Evolutionary conservation across 2,797 vertebrate genomes (phyloP).

Genomic region (Xenentodon cancila): DNA sequence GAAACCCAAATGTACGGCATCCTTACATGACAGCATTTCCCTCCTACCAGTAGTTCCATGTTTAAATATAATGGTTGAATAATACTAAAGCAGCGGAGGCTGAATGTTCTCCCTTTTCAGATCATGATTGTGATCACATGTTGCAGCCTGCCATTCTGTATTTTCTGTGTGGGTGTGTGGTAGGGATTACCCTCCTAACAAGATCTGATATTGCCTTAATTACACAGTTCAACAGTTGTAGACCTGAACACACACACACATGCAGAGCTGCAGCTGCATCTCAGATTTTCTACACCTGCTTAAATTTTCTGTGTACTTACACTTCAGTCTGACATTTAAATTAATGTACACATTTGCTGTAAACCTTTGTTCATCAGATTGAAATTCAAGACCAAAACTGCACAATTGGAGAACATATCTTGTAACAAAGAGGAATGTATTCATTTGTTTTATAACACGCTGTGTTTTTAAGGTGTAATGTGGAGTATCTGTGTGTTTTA

Average conservation of each 20-base stretch:
- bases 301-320: slow-evolving; percentile 10
- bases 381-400: background rate
- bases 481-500: background rate
- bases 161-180: slow-evolving; percentile 55
- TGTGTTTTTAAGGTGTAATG: slow-evolving; percentile 7
- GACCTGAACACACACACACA: slow-evolving; percentile 37
- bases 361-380: background rate
- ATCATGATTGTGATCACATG: slow-evolving; percentile 36
- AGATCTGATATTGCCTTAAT: slow-evolving; percentile 68
- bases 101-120: slow-evolving; percentile 13
- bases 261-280: slow-evolving; percentile 41
- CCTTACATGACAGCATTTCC: slow-evolving; percentile 13
- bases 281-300: slow-evolving; percentile 48
- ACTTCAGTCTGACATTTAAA: slow-evolving; percentile 7
- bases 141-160: slow-evolving; percentile 31
- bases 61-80: slow-evolving; percentile 6
- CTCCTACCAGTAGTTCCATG: slow-evolving; percentile 11
- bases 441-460: background rate
- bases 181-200: slow-evolving; percentile 58
- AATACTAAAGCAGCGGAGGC: slow-evolving; percentile 3
- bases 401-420: background rate
- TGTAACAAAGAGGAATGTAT: too few species aligned
- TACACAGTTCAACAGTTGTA: slow-evolving; percentile 68
- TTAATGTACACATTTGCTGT: slow-evolving; percentile 1
- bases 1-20: slow-evolving; percentile 38